Evolutionary conservation across 1,140 invertebrate species (phyloP).

Genomic region (Heterodera carotae): DNA sequence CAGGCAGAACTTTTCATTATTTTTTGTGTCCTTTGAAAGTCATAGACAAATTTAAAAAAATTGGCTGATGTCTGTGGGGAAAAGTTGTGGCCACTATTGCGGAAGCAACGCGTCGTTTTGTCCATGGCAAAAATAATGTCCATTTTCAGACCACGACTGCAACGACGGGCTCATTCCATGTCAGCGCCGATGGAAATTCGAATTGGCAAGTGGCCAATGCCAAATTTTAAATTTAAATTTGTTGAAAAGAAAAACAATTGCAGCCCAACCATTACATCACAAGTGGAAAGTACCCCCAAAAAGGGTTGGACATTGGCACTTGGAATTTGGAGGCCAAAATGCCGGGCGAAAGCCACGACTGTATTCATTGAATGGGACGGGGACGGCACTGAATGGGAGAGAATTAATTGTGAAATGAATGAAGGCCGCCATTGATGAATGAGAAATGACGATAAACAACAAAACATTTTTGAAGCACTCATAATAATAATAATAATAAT

Average conservation of each 20-base stretch:
- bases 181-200: constrained; percentile 65
- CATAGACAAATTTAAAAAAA: neutral
- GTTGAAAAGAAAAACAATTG: neutral
- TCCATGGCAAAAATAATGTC: constrained; percentile 1
- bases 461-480: too few species aligned
- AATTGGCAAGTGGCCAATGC: constrained; percentile 36
- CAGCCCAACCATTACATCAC: constrained; percentile 62
- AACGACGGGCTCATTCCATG: constrained; percentile 64
- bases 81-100: too few species aligned
- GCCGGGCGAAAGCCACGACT: constrained; percentile 60
- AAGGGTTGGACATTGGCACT: constrained; percentile 61
- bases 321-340: constrained; percentile 64
- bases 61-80: neutral
- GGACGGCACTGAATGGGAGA: too few species aligned
- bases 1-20: too few species aligned
- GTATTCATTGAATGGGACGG: constrained; percentile 50
- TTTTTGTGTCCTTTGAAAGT: too few species aligned
- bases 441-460: too few species aligned
- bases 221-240: neutral
- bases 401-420: too few species aligned
- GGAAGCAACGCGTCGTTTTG: too few species aligned
- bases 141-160: constrained; percentile 58
- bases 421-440: too few species aligned
- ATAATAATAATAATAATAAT: too few species aligned
- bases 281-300: constrained; percentile 46